Evolutionary conservation across 2,797 vertebrate species (phyloP), one percentile per base, ranked within the genome.

Genomic region (Micromesistius poutassou): DNA sequence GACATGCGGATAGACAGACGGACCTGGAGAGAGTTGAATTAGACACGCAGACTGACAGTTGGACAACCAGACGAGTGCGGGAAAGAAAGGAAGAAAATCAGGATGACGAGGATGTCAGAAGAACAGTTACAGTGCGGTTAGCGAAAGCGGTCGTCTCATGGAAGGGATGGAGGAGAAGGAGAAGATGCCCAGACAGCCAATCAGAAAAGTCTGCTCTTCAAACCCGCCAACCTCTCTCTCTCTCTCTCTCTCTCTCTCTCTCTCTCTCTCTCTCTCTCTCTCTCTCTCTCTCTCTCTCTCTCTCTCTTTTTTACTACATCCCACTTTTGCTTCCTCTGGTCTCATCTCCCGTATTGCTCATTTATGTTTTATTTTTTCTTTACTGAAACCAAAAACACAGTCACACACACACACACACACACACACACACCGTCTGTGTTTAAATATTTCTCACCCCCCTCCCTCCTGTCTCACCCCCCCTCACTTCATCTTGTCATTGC

Each of bases 401-500:
- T 0, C 10, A 68, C 42, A 78, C 10, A 75, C 75, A 31, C 76
- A 74, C 80, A 71, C 68, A 78, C 7, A 35, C 31, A 28, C 4
- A 6, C 3, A 62, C 42, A 78, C 10, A 75, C 75, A 31, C 76
- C 50, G 30, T 30, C 79, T 86, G 87, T 91, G 87, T 91, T 92
- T 88, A 92, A 93, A 91, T 93, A 93, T 93, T 92, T 91, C 91
- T 87, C 36, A 38, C 7, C 36, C 85, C 85, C 86, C 86, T 91
- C 88, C 84, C 89, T 89, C 87, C 85, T 90, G 86, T 88, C 84
- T 81, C 88, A 89, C 90, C 82, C 88, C 83, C 88, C 84, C 85
- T 87, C 80, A 50, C 90, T 94, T 93, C 93, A 92, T 94, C 92
- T 92, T 92, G 92, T 92, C 91, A 92, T 93, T 94, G 92, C 87